A percentile compares a stretch with the other conserved stretches of the same genome.
phyloP scores from a whole-genome alignment of 2,113 vertebrate genomes.

The Lontra canadensis region DNA sequence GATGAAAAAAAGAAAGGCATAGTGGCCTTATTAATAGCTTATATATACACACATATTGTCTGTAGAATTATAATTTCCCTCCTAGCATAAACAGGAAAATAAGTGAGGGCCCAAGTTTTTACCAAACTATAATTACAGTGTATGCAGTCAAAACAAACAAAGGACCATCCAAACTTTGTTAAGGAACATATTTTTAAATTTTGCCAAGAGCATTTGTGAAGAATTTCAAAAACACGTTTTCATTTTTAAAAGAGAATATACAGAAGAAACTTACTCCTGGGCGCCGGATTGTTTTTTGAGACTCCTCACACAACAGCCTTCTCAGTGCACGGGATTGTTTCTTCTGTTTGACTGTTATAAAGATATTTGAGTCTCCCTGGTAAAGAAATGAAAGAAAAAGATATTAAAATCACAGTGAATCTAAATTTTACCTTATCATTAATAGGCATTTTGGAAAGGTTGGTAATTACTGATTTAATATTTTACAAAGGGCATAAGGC shows the following conservation, averaged over 20 bases:
- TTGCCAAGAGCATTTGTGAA: background rate
- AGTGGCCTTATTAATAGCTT: background rate
- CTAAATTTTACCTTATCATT: background rate
- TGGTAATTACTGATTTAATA: background rate
- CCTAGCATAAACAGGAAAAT: background rate
- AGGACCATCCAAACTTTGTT: background rate
- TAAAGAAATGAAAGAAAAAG: conserved; percentile 68
- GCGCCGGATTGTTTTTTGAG: conserved; percentile 60
- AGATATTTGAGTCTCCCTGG: conserved; percentile 79
- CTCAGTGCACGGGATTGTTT: conserved; percentile 77
- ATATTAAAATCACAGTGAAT: conserved; percentile 53
- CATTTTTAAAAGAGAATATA: background rate
- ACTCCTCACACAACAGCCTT: conserved; percentile 72
- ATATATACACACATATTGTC: background rate
- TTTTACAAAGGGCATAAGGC: background rate
- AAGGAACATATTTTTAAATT: background rate
- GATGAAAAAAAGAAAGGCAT: background rate
- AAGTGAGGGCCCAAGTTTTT: background rate
- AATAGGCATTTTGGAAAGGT: background rate
- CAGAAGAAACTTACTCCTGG: conserved; percentile 65
- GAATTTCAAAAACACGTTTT: background rate
- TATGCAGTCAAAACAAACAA: background rate
- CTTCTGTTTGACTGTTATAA: conserved; percentile 81
- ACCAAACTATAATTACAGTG: background rate
- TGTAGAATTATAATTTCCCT: background rate